These are phyloP conservation scores for Paedocypris sp. DNA, from an alignment of 2,113 vertebrate genomes.

Conservation along the genomic window DNA sequence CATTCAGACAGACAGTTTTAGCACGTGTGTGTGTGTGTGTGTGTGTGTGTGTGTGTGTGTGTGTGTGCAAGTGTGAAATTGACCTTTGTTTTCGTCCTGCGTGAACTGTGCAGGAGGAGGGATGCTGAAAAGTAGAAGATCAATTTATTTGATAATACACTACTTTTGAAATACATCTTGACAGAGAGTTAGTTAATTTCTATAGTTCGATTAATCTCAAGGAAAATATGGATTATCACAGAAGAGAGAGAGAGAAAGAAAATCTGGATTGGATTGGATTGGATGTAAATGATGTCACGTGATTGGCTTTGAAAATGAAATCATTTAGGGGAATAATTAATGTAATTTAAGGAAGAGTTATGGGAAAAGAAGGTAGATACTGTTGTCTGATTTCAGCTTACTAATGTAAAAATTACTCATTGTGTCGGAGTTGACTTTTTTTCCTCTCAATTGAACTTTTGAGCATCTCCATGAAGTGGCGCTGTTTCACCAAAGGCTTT, in stretches of 20 bases:
- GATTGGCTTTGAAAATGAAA: not conserved
- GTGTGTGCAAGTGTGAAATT: not conserved
- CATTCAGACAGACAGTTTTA: no score
- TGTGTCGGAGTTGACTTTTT: slow-evolving; percentile 67
- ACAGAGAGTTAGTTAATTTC: no score
- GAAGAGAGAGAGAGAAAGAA: not conserved
- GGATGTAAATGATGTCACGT: not conserved
- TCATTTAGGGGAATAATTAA: slow-evolving; percentile 22
- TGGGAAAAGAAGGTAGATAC: slow-evolving; percentile 33
- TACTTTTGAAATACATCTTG: no score
- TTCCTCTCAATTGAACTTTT: slow-evolving; percentile 70
- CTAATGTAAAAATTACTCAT: slow-evolving; percentile 72
- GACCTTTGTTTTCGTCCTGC: slow-evolving; percentile 34
- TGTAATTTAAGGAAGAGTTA: no score
- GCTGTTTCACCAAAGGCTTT: slow-evolving; percentile 62
- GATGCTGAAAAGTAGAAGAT: slow-evolving; percentile 27
- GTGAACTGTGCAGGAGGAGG: slow-evolving; percentile 43
- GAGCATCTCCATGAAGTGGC: slow-evolving; percentile 74
- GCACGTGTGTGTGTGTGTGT: no score
- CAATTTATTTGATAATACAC: not conserved
- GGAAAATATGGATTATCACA: no score
- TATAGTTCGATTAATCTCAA: no score
- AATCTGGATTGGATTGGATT: not conserved
- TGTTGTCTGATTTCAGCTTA: slow-evolving; percentile 63
- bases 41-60: no score